Percentiles rank a stretch among this genome's conserved stretches.
These are phyloP conservation scores for Oligia strigilis DNA, from an alignment of 2,888 invertebrate species.

Conservation along the genomic window DNA sequence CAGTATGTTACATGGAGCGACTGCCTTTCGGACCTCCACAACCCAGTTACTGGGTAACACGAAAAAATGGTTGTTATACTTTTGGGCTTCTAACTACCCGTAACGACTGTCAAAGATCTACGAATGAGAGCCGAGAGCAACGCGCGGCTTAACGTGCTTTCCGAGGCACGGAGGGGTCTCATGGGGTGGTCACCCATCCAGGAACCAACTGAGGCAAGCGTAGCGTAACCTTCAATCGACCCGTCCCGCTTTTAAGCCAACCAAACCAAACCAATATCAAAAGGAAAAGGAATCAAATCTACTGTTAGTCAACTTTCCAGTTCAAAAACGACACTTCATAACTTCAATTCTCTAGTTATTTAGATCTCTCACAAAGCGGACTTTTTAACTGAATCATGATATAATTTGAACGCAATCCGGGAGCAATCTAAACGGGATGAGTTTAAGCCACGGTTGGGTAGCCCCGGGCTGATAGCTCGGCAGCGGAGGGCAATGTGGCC, in stretches of 20 bases:
- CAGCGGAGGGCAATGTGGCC: conserved; percentile 28
- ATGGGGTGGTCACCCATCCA: neutral
- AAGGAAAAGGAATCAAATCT: neutral
- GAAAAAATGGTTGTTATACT: too few relatives aligned
- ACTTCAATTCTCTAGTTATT: neutral
- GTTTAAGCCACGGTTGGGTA: conserved; percentile 37
- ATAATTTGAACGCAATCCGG: conserved; percentile 57
- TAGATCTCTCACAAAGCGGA: conserved; percentile 19
- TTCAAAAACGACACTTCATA: conserved; percentile 3
- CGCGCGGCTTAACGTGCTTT: too few relatives aligned
- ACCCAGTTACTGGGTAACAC: too few relatives aligned
- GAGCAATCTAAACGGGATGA: conserved; percentile 61
- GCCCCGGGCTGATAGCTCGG: conserved; percentile 25
- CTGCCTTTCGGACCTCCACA: too few relatives aligned
- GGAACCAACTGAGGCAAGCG: neutral
- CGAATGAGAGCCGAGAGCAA: too few relatives aligned
- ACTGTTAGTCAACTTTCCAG: neutral
- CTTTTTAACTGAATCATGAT: conserved; percentile 48
- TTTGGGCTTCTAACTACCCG: too few relatives aligned
- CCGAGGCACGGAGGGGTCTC: too few relatives aligned
- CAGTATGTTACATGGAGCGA: too few relatives aligned
- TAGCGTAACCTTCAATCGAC: neutral
- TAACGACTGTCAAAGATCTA: neutral
- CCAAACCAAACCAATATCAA: neutral
- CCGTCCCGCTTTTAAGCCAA: too few relatives aligned